These are phyloP conservation scores for Luehdorfia chinensis DNA, from an alignment of 1,140 invertebrate genomes.

Conservation along the genomic window DNA sequence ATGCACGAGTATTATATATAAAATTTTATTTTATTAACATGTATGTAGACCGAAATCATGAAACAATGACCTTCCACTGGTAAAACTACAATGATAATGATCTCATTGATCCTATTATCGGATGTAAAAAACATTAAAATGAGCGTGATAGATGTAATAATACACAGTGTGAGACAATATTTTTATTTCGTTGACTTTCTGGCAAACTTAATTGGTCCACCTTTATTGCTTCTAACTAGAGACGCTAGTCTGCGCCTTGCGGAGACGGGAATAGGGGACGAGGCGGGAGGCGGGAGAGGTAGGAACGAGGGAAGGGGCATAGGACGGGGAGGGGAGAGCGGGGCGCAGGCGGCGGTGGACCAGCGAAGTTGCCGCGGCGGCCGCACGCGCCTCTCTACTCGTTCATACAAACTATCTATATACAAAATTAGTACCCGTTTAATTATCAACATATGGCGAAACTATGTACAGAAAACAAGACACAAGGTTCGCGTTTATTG, in stretches of 20 bases:
- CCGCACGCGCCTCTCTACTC: constrained; percentile 45
- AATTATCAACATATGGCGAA: constrained; percentile 46
- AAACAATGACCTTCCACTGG: background rate
- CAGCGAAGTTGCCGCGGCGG: constrained; percentile 50
- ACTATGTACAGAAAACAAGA: constrained; percentile 56
- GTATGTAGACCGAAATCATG: constrained; percentile 9
- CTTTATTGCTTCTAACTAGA: constrained; percentile 71
- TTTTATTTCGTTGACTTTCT: constrained; percentile 69
- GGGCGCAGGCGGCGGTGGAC: constrained; percentile 48
- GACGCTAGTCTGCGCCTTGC: constrained; percentile 30
- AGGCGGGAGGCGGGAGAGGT: constrained; percentile 12
- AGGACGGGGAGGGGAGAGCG: constrained; percentile 13
- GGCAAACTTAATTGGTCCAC: constrained; percentile 72
- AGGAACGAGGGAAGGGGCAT: constrained; percentile 14
- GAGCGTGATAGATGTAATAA: constrained; percentile 26
- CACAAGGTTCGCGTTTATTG: constrained; percentile 18
- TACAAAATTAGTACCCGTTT: constrained; percentile 71
- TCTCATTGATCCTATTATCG: no score
- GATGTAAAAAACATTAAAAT: constrained; percentile 21
- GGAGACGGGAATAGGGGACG: constrained; percentile 5
- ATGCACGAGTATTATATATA: constrained; percentile 15
- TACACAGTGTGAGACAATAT: no score
- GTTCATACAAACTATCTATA: constrained; percentile 62
- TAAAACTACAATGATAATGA: constrained; percentile 1
- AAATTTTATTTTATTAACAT: constrained; percentile 14